Conservation (phyloP, 2,113 vertebrate species). For the Rhinoptilus africanus region DNA sequence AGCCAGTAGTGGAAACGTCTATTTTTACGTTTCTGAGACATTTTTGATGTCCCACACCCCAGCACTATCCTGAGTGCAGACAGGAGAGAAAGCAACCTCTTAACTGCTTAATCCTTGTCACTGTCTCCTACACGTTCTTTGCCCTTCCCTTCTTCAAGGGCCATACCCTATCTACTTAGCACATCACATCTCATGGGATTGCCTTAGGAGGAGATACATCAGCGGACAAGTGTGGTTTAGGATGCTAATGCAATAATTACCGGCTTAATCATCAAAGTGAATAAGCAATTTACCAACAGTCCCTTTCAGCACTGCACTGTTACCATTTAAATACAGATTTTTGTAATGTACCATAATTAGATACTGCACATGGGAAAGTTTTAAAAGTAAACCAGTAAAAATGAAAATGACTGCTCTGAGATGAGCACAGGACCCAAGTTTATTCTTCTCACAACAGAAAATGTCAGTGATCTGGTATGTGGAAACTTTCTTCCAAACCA, state of each 20-base stretch:
- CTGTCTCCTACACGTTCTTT: neutral
- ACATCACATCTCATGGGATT: neutral
- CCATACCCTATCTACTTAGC: neutral
- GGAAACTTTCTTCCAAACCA: conserved; percentile 32
- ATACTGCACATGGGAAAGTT: conserved; percentile 31
- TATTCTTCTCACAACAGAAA: conserved; percentile 6
- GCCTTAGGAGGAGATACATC: neutral
- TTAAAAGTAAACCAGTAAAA: conserved; percentile 51
- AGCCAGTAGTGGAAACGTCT: neutral
- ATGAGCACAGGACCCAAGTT: neutral
- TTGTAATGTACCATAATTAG: conserved; percentile 47
- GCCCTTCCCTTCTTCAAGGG: neutral
- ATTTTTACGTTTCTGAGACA: neutral
- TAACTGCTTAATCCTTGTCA: neutral
- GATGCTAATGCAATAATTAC: conserved; percentile 60
- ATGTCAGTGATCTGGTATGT: neutral
- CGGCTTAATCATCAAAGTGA: conserved; percentile 49
- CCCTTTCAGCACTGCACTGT: neutral
- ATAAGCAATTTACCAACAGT: conserved; percentile 23
- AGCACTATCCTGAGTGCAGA: neutral
- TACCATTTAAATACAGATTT: conserved; percentile 22
- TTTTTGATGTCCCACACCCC: neutral
- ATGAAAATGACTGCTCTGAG: conserved; percentile 48
- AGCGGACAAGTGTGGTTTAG: neutral
- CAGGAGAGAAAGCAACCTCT: neutral